Percentiles rank a stretch among this genome's conserved stretches.
These are phyloP conservation scores for Halocaridina rubra DNA, from an alignment of 2,888 invertebrate species.

Conservation along the genomic window DNA sequence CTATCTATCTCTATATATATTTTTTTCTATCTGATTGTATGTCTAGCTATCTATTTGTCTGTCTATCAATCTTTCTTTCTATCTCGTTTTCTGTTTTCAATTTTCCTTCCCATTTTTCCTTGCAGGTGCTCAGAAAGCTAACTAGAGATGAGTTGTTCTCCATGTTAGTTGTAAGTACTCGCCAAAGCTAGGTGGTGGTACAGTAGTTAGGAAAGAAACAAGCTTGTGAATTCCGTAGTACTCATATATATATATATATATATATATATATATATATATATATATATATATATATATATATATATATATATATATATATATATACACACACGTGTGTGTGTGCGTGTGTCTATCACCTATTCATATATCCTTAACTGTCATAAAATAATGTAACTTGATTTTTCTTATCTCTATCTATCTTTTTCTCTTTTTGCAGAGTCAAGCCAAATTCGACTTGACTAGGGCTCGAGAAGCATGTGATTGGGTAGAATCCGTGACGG, in stretches of 20 bases:
- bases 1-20: background rate
- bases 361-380: background rate
- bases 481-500: constrained; percentile 70
- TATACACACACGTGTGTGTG: background rate
- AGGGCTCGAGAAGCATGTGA: constrained; percentile 69
- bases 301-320: background rate
- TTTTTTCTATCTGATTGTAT: background rate
- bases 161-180: background rate
- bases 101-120: background rate
- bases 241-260: background rate
- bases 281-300: background rate
- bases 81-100: background rate
- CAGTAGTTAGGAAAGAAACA: no score
- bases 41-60: background rate
- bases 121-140: background rate
- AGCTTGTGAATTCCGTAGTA: no score
- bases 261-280: background rate
- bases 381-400: background rate
- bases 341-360: background rate
- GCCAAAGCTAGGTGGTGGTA: background rate
- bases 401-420: background rate
- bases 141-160: background rate
- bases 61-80: background rate
- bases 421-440: constrained; percentile 67
- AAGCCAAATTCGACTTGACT: constrained; percentile 71